These are phyloP conservation scores for Turritopsis dohrnii DNA, from an alignment of 30 jellyfish, hydroid and myxozoan species.

Conservation along the genomic window DNA sequence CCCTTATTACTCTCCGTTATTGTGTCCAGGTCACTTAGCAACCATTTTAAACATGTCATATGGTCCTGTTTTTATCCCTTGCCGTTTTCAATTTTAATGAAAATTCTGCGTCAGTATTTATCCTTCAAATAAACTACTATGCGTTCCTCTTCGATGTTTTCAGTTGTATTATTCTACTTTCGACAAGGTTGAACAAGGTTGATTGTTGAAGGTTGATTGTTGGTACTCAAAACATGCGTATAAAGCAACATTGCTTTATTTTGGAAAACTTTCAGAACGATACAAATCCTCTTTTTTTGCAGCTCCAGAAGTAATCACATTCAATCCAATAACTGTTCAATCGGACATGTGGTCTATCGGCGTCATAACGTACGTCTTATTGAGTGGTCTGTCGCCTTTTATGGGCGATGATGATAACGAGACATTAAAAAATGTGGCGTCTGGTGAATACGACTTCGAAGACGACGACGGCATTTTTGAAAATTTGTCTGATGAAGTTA, in stretches of 20 bases:
- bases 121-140: too few relatives aligned
- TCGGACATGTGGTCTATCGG: slow-evolving; percentile 88
- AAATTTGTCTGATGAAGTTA: slow-evolving; percentile 63
- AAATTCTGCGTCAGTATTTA: too few relatives aligned
- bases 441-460: slow-evolving; percentile 56
- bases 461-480: slow-evolving; percentile 70
- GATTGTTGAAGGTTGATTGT: too few relatives aligned
- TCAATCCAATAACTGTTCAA: slow-evolving; percentile 49
- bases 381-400: slow-evolving; percentile 77
- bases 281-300: neutral
- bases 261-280: neutral
- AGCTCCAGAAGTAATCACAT: slow-evolving; percentile 74
- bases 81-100: too few relatives aligned
- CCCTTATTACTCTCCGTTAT: too few relatives aligned
- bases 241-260: neutral
- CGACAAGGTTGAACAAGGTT: too few relatives aligned
- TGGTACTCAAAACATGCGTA: too few relatives aligned
- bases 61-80: too few relatives aligned
- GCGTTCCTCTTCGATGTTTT: too few relatives aligned
- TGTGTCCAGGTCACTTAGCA: too few relatives aligned
- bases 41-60: too few relatives aligned
- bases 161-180: too few relatives aligned
- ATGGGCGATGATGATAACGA: slow-evolving; percentile 69
- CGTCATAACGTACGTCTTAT: slow-evolving; percentile 55
- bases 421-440: slow-evolving; percentile 53